Base-by-base conservation (phyloP, 35 echinoderm and acorn worm species). In the Strongylocentrotus purpuratus region DNA sequence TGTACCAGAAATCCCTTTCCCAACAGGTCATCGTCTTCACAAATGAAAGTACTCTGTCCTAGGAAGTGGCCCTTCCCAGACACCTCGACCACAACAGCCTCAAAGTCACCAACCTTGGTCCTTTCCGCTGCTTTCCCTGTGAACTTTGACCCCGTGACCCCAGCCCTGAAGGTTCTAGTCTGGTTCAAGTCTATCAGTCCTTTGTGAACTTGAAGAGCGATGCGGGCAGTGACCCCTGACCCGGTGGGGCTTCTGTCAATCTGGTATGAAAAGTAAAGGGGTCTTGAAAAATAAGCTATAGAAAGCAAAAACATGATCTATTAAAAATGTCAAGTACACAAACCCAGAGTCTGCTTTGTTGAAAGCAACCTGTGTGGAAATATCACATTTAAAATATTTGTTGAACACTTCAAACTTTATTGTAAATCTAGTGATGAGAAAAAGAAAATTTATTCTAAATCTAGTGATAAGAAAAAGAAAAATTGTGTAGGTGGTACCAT, bases 41-140 rank as follows among this genome's bases (percentile, higher is more conserved):
- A 25, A 45, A 96, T 93, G 85, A 95, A 99, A 22, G 94, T 95
- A 25, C 94, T 94, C 48, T 97, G 94, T 20, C 98, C 98, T 11
- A 94, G 96, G 89, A 97, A 99, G 92, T 98, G 61, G 6, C 59
- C 98, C 48, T 94, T 95, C 7, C 98, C 98, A 41, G 94, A 94
- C 9, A 99, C 96, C 50, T 99, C 98, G 1, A 99, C 98, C n/a
- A 98, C 94, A 13, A 99, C 98, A 17, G 96, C 98, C 86, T 97
- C 96, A 87, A 96, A 97, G 15, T 91, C 60, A 18, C 98, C 96
- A 46, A 94, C 96, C 61, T 94, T 97, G 31, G 94, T 94, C 88
- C 94, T 92, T 41, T 94, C 94, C 45, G 96, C 31, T n/a, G 97
- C 94, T 58, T 87, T 96, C 28, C 97, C 97, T 20, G 96, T 97